Percentiles rank a stretch among this genome's conserved stretches.
Evolutionary conservation across 1,140 invertebrate genomes (phyloP).

Genomic region (Scylla paramamosain): DNA sequence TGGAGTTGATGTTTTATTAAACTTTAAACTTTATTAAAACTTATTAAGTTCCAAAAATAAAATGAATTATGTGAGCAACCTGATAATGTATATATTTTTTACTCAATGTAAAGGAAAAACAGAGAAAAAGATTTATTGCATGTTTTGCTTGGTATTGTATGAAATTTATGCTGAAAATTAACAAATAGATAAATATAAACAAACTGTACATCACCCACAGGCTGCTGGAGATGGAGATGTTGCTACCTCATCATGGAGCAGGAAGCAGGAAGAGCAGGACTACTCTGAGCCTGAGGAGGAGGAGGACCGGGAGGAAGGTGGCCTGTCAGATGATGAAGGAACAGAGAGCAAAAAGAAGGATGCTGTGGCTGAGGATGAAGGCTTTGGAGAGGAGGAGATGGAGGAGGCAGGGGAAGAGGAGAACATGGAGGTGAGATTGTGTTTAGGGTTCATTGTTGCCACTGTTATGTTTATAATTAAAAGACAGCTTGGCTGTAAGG

Average conservation of each 20-base stretch:
- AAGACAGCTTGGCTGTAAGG: too few species aligned
- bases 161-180: too few species aligned
- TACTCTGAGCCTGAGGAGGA: slow-evolving; percentile 55
- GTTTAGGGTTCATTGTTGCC: background rate
- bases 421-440: background rate
- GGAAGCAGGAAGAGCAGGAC: slow-evolving; percentile 58
- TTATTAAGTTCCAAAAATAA: too few species aligned
- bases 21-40: too few species aligned
- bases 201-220: background rate
- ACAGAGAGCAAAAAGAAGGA: background rate
- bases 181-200: too few species aligned
- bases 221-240: slow-evolving; percentile 28
- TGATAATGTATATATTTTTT: too few species aligned
- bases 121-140: too few species aligned
- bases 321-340: background rate
- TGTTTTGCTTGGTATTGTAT: too few species aligned
- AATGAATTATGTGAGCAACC: too few species aligned
- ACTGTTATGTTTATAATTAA: too few species aligned
- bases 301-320: slow-evolving; percentile 12
- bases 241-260: background rate
- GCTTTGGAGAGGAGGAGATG: background rate
- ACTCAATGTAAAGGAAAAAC: too few species aligned
- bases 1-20: too few species aligned
- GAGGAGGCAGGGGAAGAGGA: background rate
- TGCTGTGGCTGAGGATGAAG: slow-evolving; percentile 46